Conservation (phyloP, 1,140 invertebrate species). For the Gryon sp. region DNA sequence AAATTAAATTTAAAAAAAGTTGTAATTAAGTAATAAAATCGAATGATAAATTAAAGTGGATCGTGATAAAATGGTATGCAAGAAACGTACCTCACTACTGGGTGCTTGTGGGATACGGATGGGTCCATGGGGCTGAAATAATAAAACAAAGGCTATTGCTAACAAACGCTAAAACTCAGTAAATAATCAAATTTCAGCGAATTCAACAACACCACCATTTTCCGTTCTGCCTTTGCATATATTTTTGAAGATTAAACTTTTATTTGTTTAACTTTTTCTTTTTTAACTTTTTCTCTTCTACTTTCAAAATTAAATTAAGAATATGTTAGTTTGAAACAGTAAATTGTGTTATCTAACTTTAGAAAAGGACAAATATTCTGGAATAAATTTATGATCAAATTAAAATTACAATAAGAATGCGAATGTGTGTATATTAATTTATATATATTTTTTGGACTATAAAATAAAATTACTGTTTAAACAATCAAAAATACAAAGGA, state of each 20-base stretch:
- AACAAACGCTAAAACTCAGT: slow-evolving; percentile 77
- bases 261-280: too few relatives aligned
- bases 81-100: slow-evolving; percentile 83
- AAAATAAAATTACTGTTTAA: too few relatives aligned
- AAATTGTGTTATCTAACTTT: too few relatives aligned
- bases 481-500: too few relatives aligned
- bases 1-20: background rate
- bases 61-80: slow-evolving; percentile 75
- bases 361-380: too few relatives aligned
- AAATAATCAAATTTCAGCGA: slow-evolving; percentile 68
- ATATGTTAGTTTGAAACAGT: slow-evolving; percentile 24
- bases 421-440: too few relatives aligned
- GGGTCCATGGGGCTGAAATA: slow-evolving; percentile 84
- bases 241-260: slow-evolving; percentile 37
- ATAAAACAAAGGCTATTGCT: slow-evolving; percentile 82
- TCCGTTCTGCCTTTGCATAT: slow-evolving; percentile 61
- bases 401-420: too few relatives aligned
- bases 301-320: slow-evolving; percentile 23
- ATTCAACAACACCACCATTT: slow-evolving; percentile 68
- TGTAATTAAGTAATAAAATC: slow-evolving; percentile 34
- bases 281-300: too few relatives aligned
- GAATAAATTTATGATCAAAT: too few relatives aligned
- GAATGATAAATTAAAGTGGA: slow-evolving; percentile 67
- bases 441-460: too few relatives aligned
- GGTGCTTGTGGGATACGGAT: slow-evolving; percentile 80